Conservation (phyloP, 2,797 vertebrate species). For the Phrynocephalus vlangalii region DNA sequence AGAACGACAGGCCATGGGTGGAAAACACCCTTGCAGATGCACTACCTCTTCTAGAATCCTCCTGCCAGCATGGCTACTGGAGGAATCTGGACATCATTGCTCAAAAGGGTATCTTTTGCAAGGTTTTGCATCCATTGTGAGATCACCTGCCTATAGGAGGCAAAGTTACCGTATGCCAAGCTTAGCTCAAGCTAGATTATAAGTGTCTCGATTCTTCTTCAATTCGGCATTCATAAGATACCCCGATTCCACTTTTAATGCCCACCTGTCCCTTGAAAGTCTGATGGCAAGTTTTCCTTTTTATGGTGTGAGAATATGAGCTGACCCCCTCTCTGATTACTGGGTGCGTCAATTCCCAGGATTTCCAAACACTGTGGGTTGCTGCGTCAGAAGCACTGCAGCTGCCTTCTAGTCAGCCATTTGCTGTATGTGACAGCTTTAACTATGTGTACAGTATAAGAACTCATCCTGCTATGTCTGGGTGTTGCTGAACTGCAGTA, state of each 20-base stretch:
- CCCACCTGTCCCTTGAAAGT: conserved; percentile 37
- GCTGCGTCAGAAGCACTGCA: conserved; percentile 11
- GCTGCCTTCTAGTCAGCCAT: conserved; percentile 5
- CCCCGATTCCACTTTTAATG: conserved; percentile 21
- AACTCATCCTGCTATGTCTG: neutral
- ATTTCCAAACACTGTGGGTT: conserved; percentile 20
- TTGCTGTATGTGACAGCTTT: neutral
- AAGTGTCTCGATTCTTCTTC: neutral
- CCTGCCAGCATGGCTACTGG: no score
- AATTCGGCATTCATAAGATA: conserved; percentile 6
- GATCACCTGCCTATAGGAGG: neutral
- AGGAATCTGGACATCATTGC: no score
- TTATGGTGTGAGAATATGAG: neutral
- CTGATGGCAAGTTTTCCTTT: conserved; percentile 28
- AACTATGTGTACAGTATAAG: neutral
- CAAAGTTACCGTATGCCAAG: neutral
- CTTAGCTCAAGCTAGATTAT: neutral
- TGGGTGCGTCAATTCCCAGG: conserved; percentile 20
- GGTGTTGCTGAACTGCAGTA: conserved; percentile 6
- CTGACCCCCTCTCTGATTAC: conserved; percentile 3
- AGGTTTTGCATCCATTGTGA: no score
- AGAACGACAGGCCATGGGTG: neutral
- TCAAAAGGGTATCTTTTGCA: no score
- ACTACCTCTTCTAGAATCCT: no score
- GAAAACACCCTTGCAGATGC: neutral